These are phyloP conservation scores for Antheraea mylitta DNA, from an alignment of 1,140 invertebrate species.

Conservation along the genomic window DNA sequence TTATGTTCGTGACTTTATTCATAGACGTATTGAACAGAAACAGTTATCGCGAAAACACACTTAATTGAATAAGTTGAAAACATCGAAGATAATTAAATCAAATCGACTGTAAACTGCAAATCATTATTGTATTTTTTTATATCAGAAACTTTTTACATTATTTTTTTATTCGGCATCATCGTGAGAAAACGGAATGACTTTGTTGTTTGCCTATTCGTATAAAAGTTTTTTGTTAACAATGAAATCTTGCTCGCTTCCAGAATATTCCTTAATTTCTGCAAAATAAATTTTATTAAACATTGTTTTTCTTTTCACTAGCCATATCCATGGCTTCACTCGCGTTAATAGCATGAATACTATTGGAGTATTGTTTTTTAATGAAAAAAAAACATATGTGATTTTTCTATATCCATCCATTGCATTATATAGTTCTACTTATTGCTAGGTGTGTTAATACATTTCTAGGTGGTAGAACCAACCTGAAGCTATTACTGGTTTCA, in stretches of 20 bases:
- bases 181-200: conserved; percentile 31
- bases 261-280: neutral
- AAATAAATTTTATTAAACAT: too few relatives aligned
- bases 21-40: neutral
- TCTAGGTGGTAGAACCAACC: too few relatives aligned
- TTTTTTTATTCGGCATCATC: conserved; percentile 18
- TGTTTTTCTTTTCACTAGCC: too few relatives aligned
- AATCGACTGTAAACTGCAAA: conserved; percentile 19
- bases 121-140: conserved; percentile 19
- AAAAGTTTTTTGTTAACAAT: conserved; percentile 3
- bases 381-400: too few relatives aligned
- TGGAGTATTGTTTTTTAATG: too few relatives aligned
- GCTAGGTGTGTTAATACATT: too few relatives aligned
- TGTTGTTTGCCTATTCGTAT: neutral
- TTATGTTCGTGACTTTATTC: neutral
- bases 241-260: neutral
- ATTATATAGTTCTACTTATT: too few relatives aligned
- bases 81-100: conserved; percentile 12
- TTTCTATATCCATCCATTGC: too few relatives aligned
- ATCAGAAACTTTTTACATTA: conserved; percentile 1
- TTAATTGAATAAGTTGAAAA: conserved; percentile 28
- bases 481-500: too few relatives aligned
- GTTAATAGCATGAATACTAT: too few relatives aligned
- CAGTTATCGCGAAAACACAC: conserved; percentile 4
- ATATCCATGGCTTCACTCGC: too few relatives aligned